Conservation (phyloP, 2,888 invertebrate genomes). For the Ecliptopera silaceata region DNA sequence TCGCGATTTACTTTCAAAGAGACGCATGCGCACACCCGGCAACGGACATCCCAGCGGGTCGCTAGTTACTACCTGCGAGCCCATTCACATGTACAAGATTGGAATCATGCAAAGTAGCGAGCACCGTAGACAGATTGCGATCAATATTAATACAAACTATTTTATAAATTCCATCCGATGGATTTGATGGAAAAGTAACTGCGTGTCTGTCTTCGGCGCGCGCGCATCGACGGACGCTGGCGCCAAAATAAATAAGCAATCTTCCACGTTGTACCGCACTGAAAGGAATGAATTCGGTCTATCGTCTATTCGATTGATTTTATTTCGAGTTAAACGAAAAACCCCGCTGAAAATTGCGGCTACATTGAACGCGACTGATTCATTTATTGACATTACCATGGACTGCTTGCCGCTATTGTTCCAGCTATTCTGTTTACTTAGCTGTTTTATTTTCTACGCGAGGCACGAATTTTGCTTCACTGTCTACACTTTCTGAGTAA, state of each 20-base stretch:
- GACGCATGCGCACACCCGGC: constrained; percentile 52
- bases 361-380: constrained; percentile 29
- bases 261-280: constrained; percentile 43
- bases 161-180: constrained; percentile 59
- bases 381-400: constrained; percentile 35
- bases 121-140: constrained; percentile 30
- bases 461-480: constrained; percentile 34
- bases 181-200: constrained; percentile 65
- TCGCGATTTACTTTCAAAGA: constrained; percentile 52
- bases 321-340: constrained; percentile 16
- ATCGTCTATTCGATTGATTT: constrained; percentile 17
- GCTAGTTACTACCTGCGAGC: constrained; percentile 42
- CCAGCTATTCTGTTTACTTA: constrained; percentile 46
- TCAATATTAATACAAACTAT: constrained; percentile 43
- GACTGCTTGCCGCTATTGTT: constrained; percentile 29
- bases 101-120: constrained; percentile 27
- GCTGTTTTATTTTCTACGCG: constrained; percentile 47
- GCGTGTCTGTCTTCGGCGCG: constrained; percentile 72
- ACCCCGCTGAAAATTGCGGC: constrained; percentile 22
- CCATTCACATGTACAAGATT: constrained; percentile 31
- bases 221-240: constrained; percentile 62
- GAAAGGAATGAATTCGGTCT: constrained; percentile 44
- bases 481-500: constrained; percentile 16
- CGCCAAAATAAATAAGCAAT: constrained; percentile 78
- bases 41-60: constrained; percentile 35